Evolutionary conservation across 2,113 vertebrate genomes (phyloP).

Genomic region (Toxotes chatareus): DNA sequence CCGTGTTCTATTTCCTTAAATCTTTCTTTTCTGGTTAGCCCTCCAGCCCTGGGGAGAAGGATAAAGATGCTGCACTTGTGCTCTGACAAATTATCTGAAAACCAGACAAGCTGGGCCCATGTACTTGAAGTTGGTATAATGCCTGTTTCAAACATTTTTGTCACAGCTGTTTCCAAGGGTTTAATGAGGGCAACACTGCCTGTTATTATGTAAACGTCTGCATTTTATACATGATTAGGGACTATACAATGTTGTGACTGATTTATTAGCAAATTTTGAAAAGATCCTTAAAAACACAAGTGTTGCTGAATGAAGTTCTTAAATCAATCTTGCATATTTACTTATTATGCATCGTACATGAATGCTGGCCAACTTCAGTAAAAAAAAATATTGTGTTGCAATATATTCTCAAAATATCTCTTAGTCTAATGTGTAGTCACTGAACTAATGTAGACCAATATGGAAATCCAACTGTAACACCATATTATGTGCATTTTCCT

Average conservation of each 20-base stretch:
- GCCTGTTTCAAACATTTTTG: neutral
- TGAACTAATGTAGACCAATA: neutral
- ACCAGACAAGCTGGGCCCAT: neutral
- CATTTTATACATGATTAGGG: neutral
- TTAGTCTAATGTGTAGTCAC: neutral
- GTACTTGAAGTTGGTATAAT: neutral
- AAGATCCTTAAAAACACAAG: neutral
- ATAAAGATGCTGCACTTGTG: neutral
- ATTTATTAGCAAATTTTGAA: neutral
- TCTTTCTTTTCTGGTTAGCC: conserved; percentile 17
- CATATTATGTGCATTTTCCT: neutral
- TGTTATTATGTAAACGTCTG: neutral
- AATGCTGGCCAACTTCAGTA: neutral
- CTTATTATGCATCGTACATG: neutral
- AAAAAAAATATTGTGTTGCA: neutral
- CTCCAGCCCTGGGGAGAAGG: neutral
- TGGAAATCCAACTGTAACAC: neutral
- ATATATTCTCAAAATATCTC: neutral
- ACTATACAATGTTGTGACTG: neutral
- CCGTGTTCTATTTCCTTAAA: conserved; percentile 18
- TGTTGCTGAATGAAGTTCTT: neutral
- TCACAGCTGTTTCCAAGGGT: neutral
- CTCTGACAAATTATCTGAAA: neutral
- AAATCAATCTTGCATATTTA: neutral
- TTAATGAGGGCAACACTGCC: neutral